A percentile compares a stretch with the other conserved stretches of the same genome.
Conservation (phyloP, 2,113 vertebrate species). For the Pitta sordida region DNA sequence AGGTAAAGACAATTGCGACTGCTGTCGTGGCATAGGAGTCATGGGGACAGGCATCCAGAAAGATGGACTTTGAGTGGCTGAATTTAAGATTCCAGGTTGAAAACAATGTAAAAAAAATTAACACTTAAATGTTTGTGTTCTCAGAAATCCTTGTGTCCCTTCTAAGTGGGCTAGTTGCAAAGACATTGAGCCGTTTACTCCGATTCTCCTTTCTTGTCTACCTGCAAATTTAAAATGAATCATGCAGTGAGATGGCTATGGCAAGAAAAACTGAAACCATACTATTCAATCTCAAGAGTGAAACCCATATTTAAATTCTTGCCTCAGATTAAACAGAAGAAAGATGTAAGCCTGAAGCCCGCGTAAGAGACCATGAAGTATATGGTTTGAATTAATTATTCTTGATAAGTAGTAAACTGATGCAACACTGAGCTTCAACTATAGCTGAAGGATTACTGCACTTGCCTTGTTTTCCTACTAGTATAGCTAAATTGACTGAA, state of each 20-base stretch:
- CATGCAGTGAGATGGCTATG: background rate
- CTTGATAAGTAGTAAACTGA: background rate
- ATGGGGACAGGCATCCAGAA: background rate
- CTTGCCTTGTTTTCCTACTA: background rate
- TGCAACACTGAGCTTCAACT: background rate
- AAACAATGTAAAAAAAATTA: background rate
- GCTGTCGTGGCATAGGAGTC: background rate
- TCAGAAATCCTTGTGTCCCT: accelerated
- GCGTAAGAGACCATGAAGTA: background rate
- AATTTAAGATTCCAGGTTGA: background rate
- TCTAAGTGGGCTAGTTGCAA: background rate
- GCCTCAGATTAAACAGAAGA: background rate
- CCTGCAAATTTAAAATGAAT: background rate
- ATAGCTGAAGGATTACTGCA: background rate
- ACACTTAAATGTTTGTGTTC: background rate
- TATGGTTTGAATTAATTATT: background rate
- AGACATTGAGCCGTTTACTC: background rate
- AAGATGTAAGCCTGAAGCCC: background rate
- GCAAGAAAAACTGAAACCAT: background rate
- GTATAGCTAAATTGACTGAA: background rate
- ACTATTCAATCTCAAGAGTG: background rate
- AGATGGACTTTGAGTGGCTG: background rate
- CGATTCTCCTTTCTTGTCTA: background rate
- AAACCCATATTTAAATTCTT: background rate
- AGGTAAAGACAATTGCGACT: background rate